Evolutionary conservation across 2,888 invertebrate species (phyloP), one percentile per base, ranked within the genome.

Genomic region (Lochmaea capreae): DNA sequence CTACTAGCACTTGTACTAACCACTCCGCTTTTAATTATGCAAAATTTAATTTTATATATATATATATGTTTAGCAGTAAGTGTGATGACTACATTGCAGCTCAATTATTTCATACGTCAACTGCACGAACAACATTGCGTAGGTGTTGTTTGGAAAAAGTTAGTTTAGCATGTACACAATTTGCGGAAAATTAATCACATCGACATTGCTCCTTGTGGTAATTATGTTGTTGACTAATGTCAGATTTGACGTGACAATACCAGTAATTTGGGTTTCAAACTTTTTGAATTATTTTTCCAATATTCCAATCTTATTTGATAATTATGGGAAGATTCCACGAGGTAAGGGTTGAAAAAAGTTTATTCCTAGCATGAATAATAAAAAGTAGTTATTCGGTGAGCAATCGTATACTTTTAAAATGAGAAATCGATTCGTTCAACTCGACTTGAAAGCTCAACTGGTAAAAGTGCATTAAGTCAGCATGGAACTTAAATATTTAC

Each of bases 31-130:
- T 61, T 39, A 61, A 61, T 61, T 61, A 61, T 61, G n/a, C 16
- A n/a, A 61, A 61, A 61, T 61, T 61, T 61, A 61, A 39, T 61
- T 33, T 61, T 8, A 33, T 33, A 33, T 33, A 26, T 3, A 26
- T 61, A 61, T 61, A 61, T 26, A 33, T 61, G 12, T 39, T 61
- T n/a, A 39, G 9, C 39, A 33, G 42, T 61, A 39, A 61, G 61
- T 14, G 61, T 61, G 61, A 61, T 61, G n/a, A 61, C 39, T 61
- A 33, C 33, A 61, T 61, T n/a, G 61, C 16, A 61, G 14, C 33
- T 61, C 14, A 61, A 61, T 61, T 61, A 61, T 61, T 59, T 12
- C 39, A 61, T 39, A 33, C n/a, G 61, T 61, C 61, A 61, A 61
- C 39, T 61, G 42, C 61, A 61, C 42, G 42, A 61, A 61, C 16